Conservation (phyloP, 2,797 vertebrate species). For the Sebastes minor region DNA sequence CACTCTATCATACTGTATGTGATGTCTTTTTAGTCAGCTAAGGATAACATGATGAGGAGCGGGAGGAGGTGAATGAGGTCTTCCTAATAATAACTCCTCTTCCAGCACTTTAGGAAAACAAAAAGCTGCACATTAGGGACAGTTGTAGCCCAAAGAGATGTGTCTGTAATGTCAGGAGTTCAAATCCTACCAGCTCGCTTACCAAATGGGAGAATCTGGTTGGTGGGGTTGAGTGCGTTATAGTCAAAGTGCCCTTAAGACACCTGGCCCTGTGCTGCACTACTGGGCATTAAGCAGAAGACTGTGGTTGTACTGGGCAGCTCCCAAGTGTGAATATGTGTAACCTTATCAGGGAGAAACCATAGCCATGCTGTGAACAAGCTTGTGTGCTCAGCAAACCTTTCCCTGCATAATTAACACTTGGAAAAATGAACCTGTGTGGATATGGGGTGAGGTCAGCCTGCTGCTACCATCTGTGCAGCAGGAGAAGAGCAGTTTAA, state of each 20-base stretch:
- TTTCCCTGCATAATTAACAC: conserved; percentile 53
- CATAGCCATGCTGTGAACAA: conserved; percentile 1
- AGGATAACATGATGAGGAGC: conserved; percentile 8
- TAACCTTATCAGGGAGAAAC: conserved; percentile 40
- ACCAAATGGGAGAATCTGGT: conserved; percentile 15
- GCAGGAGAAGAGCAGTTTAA: not conserved
- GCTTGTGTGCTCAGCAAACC: conserved; percentile 54
- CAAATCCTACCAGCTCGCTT: conserved; percentile 19
- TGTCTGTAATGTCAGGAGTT: conserved; percentile 42
- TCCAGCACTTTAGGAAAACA: not conserved
- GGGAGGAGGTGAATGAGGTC: conserved; percentile 31
- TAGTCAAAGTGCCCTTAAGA: conserved; percentile 20
- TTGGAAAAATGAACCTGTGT: conserved; percentile 40
- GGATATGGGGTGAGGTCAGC: conserved; percentile 37
- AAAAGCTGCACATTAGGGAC: conserved; percentile 18
- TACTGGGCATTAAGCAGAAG: conserved; percentile 30
- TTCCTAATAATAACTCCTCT: conserved; percentile 30
- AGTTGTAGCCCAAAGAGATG: conserved; percentile 31
- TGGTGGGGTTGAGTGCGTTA: conserved; percentile 19
- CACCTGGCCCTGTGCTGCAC: conserved; percentile 20
- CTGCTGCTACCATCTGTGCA: conserved; percentile 50
- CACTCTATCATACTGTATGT: conserved; percentile 17
- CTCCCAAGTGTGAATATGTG: conserved; percentile 43
- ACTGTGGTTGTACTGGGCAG: conserved; percentile 16
- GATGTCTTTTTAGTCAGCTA: conserved; percentile 30